Evolutionary conservation across 2,113 vertebrate species (phyloP).

Genomic region (Lagopus muta): DNA sequence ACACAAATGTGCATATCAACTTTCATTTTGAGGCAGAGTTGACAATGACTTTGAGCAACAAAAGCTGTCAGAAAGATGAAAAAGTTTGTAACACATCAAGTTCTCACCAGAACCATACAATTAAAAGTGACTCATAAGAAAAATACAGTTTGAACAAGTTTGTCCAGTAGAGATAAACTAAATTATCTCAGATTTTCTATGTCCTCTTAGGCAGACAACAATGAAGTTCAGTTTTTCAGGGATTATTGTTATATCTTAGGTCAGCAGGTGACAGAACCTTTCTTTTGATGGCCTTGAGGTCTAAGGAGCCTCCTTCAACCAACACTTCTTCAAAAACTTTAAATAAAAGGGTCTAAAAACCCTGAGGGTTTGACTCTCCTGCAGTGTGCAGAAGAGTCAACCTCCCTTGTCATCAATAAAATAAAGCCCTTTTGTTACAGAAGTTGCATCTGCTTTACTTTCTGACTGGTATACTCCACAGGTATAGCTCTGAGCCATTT

Average conservation of each 20-base stretch:
- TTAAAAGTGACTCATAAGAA: conserved; percentile 77
- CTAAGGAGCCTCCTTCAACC: conserved; percentile 6
- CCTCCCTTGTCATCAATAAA: conserved; percentile 21
- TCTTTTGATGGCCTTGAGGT: conserved; percentile 9
- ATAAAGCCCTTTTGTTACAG: conserved; percentile 1
- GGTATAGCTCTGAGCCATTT: not conserved
- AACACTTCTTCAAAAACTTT: conserved; percentile 32
- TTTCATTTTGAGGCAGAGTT: conserved; percentile 74
- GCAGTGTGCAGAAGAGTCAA: not conserved
- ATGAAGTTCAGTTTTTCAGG: conserved; percentile 2
- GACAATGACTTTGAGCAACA: conserved; percentile 76
- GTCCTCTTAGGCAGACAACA: conserved; percentile 45
- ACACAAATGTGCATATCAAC: conserved; percentile 73
- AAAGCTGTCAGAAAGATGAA: conserved; percentile 74
- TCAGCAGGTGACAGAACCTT: conserved; percentile 20
- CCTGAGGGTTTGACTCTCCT: not conserved
- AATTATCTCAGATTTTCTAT: conserved; percentile 52
- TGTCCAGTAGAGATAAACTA: conserved; percentile 66
- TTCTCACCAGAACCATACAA: conserved; percentile 74
- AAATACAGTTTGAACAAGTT: conserved; percentile 70
- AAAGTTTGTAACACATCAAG: conserved; percentile 67
- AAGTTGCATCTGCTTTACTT: not conserved
- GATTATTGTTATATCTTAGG: conserved; percentile 1
- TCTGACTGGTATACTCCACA: not conserved
- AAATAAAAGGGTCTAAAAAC: conserved; percentile 24